Conservation (phyloP, 2,113 vertebrate species). For the Amblyornis subalaris region DNA sequence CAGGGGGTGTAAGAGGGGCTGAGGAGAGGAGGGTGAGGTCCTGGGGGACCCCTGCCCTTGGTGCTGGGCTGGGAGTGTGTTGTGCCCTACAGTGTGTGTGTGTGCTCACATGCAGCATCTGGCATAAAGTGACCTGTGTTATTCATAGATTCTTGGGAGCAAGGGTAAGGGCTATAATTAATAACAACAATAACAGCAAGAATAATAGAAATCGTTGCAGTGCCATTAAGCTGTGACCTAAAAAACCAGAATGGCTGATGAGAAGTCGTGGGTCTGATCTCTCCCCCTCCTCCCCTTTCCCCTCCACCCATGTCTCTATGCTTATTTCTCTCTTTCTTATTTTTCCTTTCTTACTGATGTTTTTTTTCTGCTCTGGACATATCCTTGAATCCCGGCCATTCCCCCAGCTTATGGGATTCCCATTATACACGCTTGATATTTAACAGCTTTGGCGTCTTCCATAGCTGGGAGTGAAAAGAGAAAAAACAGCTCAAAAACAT, state of each 20-base stretch:
- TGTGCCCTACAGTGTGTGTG: neutral
- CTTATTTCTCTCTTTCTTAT: neutral
- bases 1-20: neutral
- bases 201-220: neutral
- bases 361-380: conserved; percentile 9
- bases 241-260: neutral
- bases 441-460: conserved; percentile 28
- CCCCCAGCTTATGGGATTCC: conserved; percentile 41
- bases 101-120: neutral
- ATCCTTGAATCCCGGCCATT: conserved; percentile 66
- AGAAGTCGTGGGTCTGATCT: neutral
- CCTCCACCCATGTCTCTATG: neutral
- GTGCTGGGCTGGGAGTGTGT: rapidly evolving
- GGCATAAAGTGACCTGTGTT: neutral
- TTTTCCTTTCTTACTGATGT: neutral
- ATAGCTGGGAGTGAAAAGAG: conserved; percentile 47
- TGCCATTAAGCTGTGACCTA: neutral
- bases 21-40: neutral
- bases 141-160: neutral
- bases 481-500: neutral
- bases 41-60: neutral
- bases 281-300: neutral
- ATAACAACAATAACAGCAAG: neutral
- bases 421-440: conserved; percentile 31
- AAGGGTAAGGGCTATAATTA: neutral